Base-by-base conservation (phyloP, 2,113 vertebrate genomes). In the Clarias batrachus region DNA sequence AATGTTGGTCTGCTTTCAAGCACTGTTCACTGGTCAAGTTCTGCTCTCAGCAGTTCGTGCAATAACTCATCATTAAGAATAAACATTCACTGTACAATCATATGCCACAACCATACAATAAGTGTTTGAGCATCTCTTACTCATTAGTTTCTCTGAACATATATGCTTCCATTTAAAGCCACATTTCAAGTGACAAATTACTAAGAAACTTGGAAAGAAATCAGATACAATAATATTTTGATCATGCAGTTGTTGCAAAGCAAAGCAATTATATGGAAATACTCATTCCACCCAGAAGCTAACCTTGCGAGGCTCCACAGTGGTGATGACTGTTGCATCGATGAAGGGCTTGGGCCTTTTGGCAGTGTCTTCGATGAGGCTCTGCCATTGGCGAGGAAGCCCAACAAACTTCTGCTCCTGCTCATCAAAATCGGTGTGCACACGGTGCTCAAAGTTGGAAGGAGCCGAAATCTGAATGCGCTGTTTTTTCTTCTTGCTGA, bases 361-460 rank as follows among this genome's bases (percentile, higher is more conserved):
- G 63, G 97, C 97, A 0, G 97, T 97, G 93, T 99, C 98, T 91
- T 99, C 98, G 19, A 99, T 97, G 65, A 98, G 95, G 11, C 97
- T 97, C 92, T 98, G 97, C 98, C 98, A 99, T 92, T 99, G 98
- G 6, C 96, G 94, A 0, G 97, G 98, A 91, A 98, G 93, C 14
- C 98, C 98, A 0, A 97, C 98, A 87, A 99, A 99, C 88, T 96
- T 97, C 94, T 99, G 98, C 92, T 98, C 97, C 1, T 96, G 94
- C 82, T 96, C 92, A 86, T 99, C 97, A 0, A 97, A 99, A 33
- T 98, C 98, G 0, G 98, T 98, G 90, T 99, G 98, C 4, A 99
- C 98, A 0, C 98, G 97, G 89, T 99, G 98, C 93, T 99, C 97
- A 0, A 99, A 99, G 92, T 99, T 99, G 48, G 96, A 98, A 0